Evolutionary conservation across 2,113 vertebrate genomes (phyloP), one percentile per base, ranked within the genome.

Genomic region (Stomatorhinus ivindoensis): DNA sequence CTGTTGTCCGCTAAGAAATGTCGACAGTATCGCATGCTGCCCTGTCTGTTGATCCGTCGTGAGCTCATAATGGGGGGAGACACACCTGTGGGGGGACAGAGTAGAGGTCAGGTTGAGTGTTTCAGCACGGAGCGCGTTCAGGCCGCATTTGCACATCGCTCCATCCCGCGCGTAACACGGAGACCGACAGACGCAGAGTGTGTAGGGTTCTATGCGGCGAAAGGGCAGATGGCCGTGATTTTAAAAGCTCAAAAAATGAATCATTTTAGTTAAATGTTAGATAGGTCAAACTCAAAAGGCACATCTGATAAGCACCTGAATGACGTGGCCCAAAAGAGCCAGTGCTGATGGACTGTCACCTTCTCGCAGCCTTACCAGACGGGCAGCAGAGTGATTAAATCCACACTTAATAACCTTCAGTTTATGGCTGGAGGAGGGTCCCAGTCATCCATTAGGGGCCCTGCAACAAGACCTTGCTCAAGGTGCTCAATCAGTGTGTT

Each of bases 1-100:
- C 97, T 96, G 91, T 99, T 99, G 95, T 99, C 97, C 86, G 95
- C 96, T 15, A 99, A 94, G 93, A 99, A 99, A 93, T 99, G 98
- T 35, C 97, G 91, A 92, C 97, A 96, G 93, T 99, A 99, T 91
- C 96, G 97, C 87, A 97, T 94, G 17, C 96, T 94, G 90, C 91
- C 95, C 89, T 94, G 96, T 91, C 94, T 96, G 91, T 96, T 95
- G 92, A 94, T 92, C 89, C 95, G 95, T 95, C 97, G 95, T 93
- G 95, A 96, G 92, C 95, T 98, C 97, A 98, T 98, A 58, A 87
- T 95, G 61, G 82, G 7, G n/a, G 88, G 87, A 3, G 31, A 27
- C 39, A 4, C n/a, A 24, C 48, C 86, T n/a, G 83, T 51, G 83
- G 2, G n/a, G 50, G 44, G 69, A 80, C 21, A 53, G 48, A 55